A percentile compares a stretch with the other conserved stretches of the same genome.
These are phyloP conservation scores for Petrocephalus zakoni DNA, from an alignment of 2,113 vertebrate species.

Conservation along the genomic window DNA sequence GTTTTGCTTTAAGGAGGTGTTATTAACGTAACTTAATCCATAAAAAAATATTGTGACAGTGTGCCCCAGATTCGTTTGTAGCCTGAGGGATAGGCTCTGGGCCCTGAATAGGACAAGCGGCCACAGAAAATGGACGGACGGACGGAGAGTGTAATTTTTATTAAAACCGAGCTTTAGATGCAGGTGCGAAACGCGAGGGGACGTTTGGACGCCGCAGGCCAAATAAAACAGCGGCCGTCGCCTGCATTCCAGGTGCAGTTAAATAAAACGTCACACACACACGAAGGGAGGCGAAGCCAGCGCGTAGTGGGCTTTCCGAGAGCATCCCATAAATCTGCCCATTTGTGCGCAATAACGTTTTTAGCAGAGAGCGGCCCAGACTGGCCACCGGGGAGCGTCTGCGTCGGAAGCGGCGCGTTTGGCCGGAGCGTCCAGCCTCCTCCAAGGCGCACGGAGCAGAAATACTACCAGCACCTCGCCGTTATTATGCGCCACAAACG, in stretches of 20 bases:
- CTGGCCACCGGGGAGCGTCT: neutral
- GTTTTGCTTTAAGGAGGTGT: neutral
- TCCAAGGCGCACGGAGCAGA: neutral
- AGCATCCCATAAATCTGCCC: neutral
- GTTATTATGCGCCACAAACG: neutral
- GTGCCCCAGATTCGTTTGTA: neutral
- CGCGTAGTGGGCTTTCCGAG: neutral
- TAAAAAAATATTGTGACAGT: neutral
- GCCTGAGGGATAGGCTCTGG: too few relatives aligned
- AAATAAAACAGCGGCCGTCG: neutral
- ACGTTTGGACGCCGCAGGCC: neutral
- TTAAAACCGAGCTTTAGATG: neutral
- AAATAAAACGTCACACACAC: constrained; percentile 7
- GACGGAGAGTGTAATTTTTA: too few relatives aligned
- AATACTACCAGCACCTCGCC: neutral
- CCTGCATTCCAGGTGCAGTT: neutral
- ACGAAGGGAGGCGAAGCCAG: neutral
- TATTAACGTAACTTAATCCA: neutral
- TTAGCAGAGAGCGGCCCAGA: neutral
- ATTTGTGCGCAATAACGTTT: neutral
- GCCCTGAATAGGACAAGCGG: too few relatives aligned
- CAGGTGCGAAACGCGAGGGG: neutral
- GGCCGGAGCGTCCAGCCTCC: too few relatives aligned
- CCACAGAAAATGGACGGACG: too few relatives aligned
- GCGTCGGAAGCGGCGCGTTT: neutral